Percentiles rank a stretch among this genome's conserved stretches.
phyloP scores from a whole-genome alignment of 2,113 vertebrate species.

The Engraulis encrasicolus region DNA sequence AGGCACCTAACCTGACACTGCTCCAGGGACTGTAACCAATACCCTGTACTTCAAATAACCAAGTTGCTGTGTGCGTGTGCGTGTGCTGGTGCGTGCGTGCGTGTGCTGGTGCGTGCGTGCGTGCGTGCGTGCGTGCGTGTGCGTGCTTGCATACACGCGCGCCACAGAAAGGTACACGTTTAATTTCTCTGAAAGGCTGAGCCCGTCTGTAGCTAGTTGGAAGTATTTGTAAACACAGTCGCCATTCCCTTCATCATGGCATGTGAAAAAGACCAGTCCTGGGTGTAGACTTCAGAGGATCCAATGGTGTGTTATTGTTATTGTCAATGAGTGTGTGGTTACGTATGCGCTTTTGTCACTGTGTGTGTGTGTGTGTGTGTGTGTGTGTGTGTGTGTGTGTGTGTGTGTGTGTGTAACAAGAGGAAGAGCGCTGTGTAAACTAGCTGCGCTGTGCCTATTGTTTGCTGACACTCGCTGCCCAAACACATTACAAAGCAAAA shows the following conservation, averaged over 20 bases:
- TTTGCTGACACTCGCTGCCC: slow-evolving; percentile 30
- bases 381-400: not conserved
- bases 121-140: not conserved
- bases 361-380: not conserved
- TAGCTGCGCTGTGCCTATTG: slow-evolving; percentile 35
- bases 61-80: no score
- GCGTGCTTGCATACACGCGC: not conserved
- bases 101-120: not conserved
- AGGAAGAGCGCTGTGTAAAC: slow-evolving; percentile 32
- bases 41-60: no score
- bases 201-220: not conserved
- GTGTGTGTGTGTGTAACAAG: not conserved
- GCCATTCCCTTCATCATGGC: not conserved
- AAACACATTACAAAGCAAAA: slow-evolving; percentile 35
- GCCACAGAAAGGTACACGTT: not conserved
- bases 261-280: not conserved
- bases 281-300: not conserved
- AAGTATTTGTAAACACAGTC: no score
- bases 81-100: no score
- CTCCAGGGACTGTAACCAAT: no score
- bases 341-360: not conserved
- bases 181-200: no score
- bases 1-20: no score
- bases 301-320: not conserved
- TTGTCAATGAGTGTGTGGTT: not conserved